Evolutionary conservation across 2,888 invertebrate species (phyloP).

Genomic region (Chesias legatella): DNA sequence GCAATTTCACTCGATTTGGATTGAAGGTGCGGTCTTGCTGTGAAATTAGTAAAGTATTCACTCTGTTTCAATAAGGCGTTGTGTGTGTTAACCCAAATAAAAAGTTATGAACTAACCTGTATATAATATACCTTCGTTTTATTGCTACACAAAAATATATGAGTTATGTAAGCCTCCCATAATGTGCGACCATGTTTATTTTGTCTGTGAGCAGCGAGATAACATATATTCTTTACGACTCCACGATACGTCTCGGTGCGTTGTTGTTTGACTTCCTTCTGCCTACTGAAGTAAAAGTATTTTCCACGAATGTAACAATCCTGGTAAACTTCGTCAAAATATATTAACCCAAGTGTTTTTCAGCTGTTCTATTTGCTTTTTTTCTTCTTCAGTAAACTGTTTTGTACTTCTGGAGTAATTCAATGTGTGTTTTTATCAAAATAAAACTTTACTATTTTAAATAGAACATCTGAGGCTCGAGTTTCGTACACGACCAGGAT

Average conservation of each 20-base stretch:
- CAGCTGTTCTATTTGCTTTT: slow-evolving; percentile 8
- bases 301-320: slow-evolving; percentile 12
- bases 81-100: too few relatives aligned
- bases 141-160: too few relatives aligned
- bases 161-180: too few relatives aligned
- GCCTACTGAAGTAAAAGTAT: slow-evolving; percentile 10
- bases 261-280: slow-evolving; percentile 15
- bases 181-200: slow-evolving; percentile 5
- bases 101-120: too few relatives aligned
- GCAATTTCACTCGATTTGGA: too few relatives aligned
- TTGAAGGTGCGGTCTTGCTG: too few relatives aligned
- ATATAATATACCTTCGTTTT: too few relatives aligned
- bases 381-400: slow-evolving; percentile 15
- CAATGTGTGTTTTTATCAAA: slow-evolving; percentile 19
- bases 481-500: too few relatives aligned
- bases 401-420: slow-evolving; percentile 14
- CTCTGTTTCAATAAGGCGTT: too few relatives aligned
- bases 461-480: too few relatives aligned
- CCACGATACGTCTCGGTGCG: slow-evolving; percentile 15
- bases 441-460: too few relatives aligned
- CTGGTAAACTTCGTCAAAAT: slow-evolving; percentile 20
- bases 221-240: slow-evolving; percentile 15
- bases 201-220: slow-evolving; percentile 12
- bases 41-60: too few relatives aligned
- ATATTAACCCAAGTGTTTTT: slow-evolving; percentile 21